Conservation (phyloP, 2,113 vertebrate species). For the Bubo scandiacus region DNA sequence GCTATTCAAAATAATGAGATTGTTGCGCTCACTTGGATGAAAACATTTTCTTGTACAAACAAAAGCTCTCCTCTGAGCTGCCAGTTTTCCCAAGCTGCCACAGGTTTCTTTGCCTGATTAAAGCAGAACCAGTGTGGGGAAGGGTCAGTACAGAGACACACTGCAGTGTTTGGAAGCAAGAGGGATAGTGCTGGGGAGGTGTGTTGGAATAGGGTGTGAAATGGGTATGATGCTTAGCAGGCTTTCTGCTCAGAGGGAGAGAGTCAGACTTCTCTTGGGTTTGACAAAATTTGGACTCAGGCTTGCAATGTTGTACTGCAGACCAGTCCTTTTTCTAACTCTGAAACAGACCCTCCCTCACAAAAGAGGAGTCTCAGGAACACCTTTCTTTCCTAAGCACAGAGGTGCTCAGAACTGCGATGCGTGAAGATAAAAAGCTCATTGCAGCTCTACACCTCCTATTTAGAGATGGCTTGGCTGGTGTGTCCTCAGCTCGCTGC, state of each 20-base stretch:
- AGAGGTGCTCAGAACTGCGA: neutral
- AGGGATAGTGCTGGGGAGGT: neutral
- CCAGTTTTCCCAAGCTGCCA: neutral
- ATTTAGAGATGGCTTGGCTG: neutral
- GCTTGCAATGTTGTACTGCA: neutral
- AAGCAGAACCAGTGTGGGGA: neutral
- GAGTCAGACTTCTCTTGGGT: neutral
- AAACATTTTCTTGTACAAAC: neutral
- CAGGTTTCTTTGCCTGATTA: neutral
- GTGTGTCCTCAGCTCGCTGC: neutral
- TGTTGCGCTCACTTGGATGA: neutral
- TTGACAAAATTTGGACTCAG: neutral
- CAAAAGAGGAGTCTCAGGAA: neutral
- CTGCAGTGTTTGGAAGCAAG: neutral
- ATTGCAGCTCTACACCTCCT: neutral
- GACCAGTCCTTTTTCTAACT: neutral
- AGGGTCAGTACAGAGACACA: neutral
- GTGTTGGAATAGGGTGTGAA: neutral
- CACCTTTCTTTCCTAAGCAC: neutral
- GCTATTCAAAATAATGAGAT: conserved; percentile 8
- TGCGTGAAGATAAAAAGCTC: neutral
- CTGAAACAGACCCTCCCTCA: neutral
- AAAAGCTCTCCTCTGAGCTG: neutral
- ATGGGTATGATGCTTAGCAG: neutral
- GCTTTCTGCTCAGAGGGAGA: neutral